Evolutionary conservation across 2,888 invertebrate genomes (phyloP), one percentile per base, ranked within the genome.

Genomic region (Blastobasis adustella): DNA sequence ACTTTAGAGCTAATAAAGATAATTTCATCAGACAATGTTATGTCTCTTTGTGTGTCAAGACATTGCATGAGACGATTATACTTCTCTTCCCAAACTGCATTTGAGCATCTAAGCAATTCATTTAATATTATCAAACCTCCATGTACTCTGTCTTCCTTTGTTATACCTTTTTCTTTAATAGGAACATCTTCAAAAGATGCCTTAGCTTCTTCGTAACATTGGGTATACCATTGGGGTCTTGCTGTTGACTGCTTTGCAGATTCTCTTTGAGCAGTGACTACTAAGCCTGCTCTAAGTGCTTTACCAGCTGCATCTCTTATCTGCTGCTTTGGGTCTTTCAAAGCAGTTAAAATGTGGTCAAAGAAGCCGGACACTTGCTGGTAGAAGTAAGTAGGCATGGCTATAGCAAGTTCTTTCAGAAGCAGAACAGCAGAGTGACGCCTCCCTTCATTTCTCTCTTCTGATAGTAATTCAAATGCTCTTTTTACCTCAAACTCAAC

Each of bases 401-500:
- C 96, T 40, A 96, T 93, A 4, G 99, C 99, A 47, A 99, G 84
- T 84, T 99, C 99, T 66, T 96, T 93, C 8, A 98, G 83, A 10
- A 99, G 93, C 47, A 99, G 89, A 3, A 98, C 97, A 8, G 98
- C 98, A 8, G 97, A 97, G 79, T 96, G 96, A 48, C 97, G 90
- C 73, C 96, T 94, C 4, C 96, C 95, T 89, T 98, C 98, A 76
- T 96, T 93, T 61, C 97, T 90, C 67, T 97, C 98, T 49, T 95
- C 95, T 37, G 94, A 93, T 5, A 99, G 89, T 97, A 97, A 98
- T 76, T 99, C 99, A 75, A 98, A 95, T 1, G 98, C 97, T 69
- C 96, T 90, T 76, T 97, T 97, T 1, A 98, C 96, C 84, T 98
- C 98, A 87, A 98, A 98, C 69, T 98, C 98, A n/a, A 99, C 98